Base-by-base conservation (phyloP, 2,113 vertebrate genomes). In the Theristicus caerulescens region DNA sequence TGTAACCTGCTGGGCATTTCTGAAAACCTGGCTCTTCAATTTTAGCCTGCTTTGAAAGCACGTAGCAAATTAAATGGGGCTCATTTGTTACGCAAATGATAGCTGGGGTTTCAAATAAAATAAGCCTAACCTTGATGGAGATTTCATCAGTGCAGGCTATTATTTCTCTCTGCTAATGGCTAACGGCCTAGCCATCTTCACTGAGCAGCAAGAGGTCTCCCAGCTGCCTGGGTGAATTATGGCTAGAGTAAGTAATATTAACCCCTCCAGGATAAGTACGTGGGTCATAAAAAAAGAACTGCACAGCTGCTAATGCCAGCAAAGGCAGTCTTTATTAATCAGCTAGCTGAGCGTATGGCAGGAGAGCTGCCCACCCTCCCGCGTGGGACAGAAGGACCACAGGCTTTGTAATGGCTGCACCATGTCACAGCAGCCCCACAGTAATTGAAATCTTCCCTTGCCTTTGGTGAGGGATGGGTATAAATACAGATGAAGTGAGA, bases 221-320 rank as follows among this genome's bases (percentile, higher is more conserved):
- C 80, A 96, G 94, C 91, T 96, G 97, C 91, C 87, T 90, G 93
- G 72, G 74, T 98, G 96, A 98, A 95, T 97, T 97, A 98, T 96
- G 94, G 93, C 80, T 90, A 51, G 94, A 95, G 83, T 97, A 97
- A 98, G 96, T 97, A 96, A 96, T 86, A 95, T 97, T 97, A 97
- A 98, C 97, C 95, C 91, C 70, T 94, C 80, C 72, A 64, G 97
- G 96, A 96, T 86, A 97, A 97, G 87, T 73, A 93, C 1, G 3
- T 46, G 82, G 91, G 95, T 95, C 97, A 84, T 96, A 95, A 94
- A 97, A 65, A 62, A 95, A 65, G 92, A 97, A 69, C 84, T 82
- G 86, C 70, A 82, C 83, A 97, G 96, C 96, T 96, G 88, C 91
- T 97, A 96, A 97, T 77, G 80, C 91, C 94, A 96, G 93, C 84